Percentiles rank a stretch among this genome's conserved stretches.
Evolutionary conservation across 1,140 invertebrate genomes (phyloP).

Genomic region (Drosophila arawakana): DNA sequence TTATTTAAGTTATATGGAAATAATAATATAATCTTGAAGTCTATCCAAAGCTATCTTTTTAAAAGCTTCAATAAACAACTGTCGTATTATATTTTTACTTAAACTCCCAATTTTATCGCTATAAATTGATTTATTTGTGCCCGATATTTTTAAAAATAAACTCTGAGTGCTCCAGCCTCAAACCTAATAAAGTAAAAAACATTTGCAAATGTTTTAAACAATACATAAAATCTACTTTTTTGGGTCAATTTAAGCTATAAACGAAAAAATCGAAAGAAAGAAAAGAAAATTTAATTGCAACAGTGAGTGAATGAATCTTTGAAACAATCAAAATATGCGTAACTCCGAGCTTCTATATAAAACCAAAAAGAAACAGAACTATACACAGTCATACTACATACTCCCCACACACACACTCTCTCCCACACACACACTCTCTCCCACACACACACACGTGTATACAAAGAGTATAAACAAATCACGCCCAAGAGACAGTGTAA

Average conservation of each 20-base stretch:
- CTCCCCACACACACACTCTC: conserved; percentile 37
- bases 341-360: conserved; percentile 73
- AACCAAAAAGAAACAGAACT: conserved; percentile 4
- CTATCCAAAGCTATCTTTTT: too few relatives aligned
- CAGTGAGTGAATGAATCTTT: conserved; percentile 36
- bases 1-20: too few relatives aligned
- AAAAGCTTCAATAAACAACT: too few relatives aligned
- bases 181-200: not conserved
- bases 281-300: conserved; percentile 3
- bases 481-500: conserved; percentile 80
- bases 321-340: conserved; percentile 77
- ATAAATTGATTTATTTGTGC: too few relatives aligned
- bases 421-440: conserved; percentile 41
- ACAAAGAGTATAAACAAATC: conserved; percentile 58
- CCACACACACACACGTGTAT: conserved; percentile 37
- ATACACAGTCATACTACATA: conserved; percentile 16
- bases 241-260: conserved; percentile 70
- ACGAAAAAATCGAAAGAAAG: conserved; percentile 5
- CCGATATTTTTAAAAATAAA: too few relatives aligned
- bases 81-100: too few relatives aligned
- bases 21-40: too few relatives aligned
- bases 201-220: conserved; percentile 4
- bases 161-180: too few relatives aligned
- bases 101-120: too few relatives aligned
- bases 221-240: conserved; percentile 42